Percentiles rank a stretch among this genome's conserved stretches.
phyloP scores from a whole-genome alignment of 2,888 invertebrate species.

The Operophtera brumata region DNA sequence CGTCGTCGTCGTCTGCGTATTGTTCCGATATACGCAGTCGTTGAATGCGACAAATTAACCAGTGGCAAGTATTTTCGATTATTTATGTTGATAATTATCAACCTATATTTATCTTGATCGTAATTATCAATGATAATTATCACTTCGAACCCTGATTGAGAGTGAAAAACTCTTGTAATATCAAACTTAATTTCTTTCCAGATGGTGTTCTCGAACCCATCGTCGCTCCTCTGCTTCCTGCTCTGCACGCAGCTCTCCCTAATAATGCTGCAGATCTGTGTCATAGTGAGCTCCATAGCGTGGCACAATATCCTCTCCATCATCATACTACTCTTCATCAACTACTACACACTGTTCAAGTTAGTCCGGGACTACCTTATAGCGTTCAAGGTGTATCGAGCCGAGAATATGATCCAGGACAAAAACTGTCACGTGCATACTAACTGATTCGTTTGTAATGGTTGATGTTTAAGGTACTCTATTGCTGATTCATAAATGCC shows the following conservation, averaged over 20 bases:
- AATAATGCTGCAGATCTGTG: slow-evolving; percentile 88
- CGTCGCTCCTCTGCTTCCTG: slow-evolving; percentile 86
- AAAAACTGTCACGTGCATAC: slow-evolving; percentile 57
- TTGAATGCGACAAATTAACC: too few relatives aligned
- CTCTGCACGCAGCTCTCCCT: slow-evolving; percentile 86
- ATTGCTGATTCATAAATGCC: neutral
- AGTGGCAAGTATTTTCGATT: too few relatives aligned
- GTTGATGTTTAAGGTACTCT: neutral
- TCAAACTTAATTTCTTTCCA: slow-evolving; percentile 57
- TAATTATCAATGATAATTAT: too few relatives aligned
- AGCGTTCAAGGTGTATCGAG: slow-evolving; percentile 89
- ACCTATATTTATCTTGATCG: too few relatives aligned
- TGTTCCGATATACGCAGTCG: too few relatives aligned
- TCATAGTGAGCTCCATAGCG: slow-evolving; percentile 89
- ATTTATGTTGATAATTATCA: too few relatives aligned
- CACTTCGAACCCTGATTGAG: too few relatives aligned
- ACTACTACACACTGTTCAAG: slow-evolving; percentile 95
- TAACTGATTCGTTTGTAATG: slow-evolving; percentile 25
- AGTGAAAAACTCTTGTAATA: too few relatives aligned
- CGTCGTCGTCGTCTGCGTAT: too few relatives aligned
- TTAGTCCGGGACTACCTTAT: slow-evolving; percentile 92
- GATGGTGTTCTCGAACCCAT: slow-evolving; percentile 93
- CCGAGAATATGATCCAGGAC: slow-evolving; percentile 85
- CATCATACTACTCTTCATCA: slow-evolving; percentile 91
- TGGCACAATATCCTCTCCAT: slow-evolving; percentile 96